Base-by-base conservation (phyloP, 2,113 vertebrate species). In the Nothobranchius kuhntae region DNA sequence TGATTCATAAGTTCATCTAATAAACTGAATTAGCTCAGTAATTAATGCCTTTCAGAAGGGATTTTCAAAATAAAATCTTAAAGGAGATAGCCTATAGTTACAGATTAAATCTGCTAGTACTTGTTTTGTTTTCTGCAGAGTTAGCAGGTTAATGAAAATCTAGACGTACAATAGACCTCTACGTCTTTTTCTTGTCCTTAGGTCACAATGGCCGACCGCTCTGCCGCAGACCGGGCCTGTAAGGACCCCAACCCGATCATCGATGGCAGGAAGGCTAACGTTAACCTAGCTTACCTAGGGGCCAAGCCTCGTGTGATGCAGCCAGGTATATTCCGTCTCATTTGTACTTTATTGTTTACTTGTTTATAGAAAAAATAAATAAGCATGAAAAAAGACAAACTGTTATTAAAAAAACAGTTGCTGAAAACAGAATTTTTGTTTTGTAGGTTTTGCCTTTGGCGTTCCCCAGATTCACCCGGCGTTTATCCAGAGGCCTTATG, bases 191-290 rank as follows among this genome's bases (percentile, higher is more conserved):
- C 68, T 30, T 67, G 56, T 86, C 11, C 6, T 48, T 60, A 99
- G 98, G 98, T 99, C 89, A 99, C 98, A 24, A 99, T 99, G 98
- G 95, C 94, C 17, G 98, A 99, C 85, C 94, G 97, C 88, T 95
- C 95, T 10, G 95, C 97, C 3, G 97, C 98, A 0, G 98, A 99
- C 83, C 92, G 98, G 75, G 98, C 97, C 77, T 99, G 98, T 60
- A 99, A 99, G 78, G 98, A 99, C 91, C 98, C 98, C 74, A 99
- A 99, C 90, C 98, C 98, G 48, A 99, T 99, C 87, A 99, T 99
- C 55, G 98, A 99, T 6, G 98, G 98, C 89, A 95, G 98, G 86
- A 99, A 99, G 88, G 98, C 98, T 83, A 99, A 99, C 47, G 98
- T 99, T 83, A 99, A 99, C 89, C 93, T 99, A 89, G 98, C 98